Percentiles rank a stretch among this genome's conserved stretches.
These are phyloP conservation scores for Saimiri boliviensis DNA, from an alignment of 2,113 vertebrate species.

Conservation along the genomic window DNA sequence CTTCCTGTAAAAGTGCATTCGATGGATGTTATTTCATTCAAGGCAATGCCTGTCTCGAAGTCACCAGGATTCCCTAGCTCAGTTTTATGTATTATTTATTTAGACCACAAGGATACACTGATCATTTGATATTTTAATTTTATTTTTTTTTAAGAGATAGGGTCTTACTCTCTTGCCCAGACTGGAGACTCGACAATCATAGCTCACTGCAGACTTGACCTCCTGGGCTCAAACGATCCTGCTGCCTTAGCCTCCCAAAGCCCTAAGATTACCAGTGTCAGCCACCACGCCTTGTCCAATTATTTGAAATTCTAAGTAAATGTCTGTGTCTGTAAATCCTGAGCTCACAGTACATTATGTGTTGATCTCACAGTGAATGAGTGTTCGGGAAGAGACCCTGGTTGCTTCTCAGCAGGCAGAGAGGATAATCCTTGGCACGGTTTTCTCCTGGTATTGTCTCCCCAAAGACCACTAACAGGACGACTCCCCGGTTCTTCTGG, in stretches of 20 bases:
- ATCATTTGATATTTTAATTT: not conserved
- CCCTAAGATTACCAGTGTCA: too few species aligned
- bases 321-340: not conserved
- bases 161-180: too few species aligned
- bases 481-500: not conserved
- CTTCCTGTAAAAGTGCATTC: not conserved
- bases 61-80: not conserved
- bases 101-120: not conserved
- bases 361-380: not conserved
- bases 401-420: not conserved
- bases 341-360: not conserved
- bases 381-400: not conserved
- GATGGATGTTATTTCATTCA: not conserved
- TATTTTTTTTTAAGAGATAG: too few species aligned
- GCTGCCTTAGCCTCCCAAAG: too few species aligned
- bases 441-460: not conserved
- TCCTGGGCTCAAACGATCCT: too few species aligned
- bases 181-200: too few species aligned
- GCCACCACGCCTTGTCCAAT: too few species aligned
- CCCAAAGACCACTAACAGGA: not conserved
- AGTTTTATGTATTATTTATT: not conserved
- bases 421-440: not conserved
- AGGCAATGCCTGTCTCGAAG: not conserved
- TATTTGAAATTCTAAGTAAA: conserved; percentile 8
- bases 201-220: too few species aligned